These are phyloP conservation scores for Agrotis ipsilon DNA, from an alignment of 2,888 invertebrate genomes.

Conservation along the genomic window DNA sequence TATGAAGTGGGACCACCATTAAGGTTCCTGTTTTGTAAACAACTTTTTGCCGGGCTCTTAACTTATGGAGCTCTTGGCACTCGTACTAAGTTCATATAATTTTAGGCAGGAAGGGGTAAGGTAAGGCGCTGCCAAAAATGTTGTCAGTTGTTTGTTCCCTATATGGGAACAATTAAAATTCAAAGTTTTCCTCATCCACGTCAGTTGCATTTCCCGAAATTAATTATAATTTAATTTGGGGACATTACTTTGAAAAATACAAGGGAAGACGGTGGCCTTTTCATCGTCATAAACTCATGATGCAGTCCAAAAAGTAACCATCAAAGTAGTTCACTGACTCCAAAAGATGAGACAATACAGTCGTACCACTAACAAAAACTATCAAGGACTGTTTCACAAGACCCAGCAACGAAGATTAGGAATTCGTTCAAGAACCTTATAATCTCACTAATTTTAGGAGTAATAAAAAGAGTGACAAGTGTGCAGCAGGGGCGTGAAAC, in stretches of 20 bases:
- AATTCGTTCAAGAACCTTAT: slow-evolving; percentile 63
- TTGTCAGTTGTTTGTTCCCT: not conserved
- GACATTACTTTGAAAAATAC: too few relatives aligned
- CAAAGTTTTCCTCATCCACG: slow-evolving; percentile 17
- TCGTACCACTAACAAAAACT: slow-evolving; percentile 38
- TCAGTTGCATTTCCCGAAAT: slow-evolving; percentile 25
- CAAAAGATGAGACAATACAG: slow-evolving; percentile 26
- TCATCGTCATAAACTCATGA: slow-evolving; percentile 10
- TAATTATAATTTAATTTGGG: not conserved
- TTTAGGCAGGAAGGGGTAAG: not conserved
- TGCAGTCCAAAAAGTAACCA: not conserved
- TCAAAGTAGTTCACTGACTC: slow-evolving; percentile 9
- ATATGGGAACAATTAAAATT: slow-evolving; percentile 32
- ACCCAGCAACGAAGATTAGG: slow-evolving; percentile 46
- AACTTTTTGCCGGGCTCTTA: not conserved
- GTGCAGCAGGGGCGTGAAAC: slow-evolving; percentile 83
- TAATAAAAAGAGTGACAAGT: slow-evolving; percentile 74
- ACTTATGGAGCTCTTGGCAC: not conserved
- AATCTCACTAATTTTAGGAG: slow-evolving; percentile 59
- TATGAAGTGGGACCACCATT: slow-evolving; percentile 1
- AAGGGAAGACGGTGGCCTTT: not conserved
- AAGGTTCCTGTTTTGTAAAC: not conserved
- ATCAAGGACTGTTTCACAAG: slow-evolving; percentile 42
- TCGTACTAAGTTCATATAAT: not conserved
- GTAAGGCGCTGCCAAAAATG: not conserved